Percentiles rank a stretch among this genome's conserved stretches.
phyloP scores from a whole-genome alignment of 1,140 invertebrate species.

The Saccostrea glomerata region DNA sequence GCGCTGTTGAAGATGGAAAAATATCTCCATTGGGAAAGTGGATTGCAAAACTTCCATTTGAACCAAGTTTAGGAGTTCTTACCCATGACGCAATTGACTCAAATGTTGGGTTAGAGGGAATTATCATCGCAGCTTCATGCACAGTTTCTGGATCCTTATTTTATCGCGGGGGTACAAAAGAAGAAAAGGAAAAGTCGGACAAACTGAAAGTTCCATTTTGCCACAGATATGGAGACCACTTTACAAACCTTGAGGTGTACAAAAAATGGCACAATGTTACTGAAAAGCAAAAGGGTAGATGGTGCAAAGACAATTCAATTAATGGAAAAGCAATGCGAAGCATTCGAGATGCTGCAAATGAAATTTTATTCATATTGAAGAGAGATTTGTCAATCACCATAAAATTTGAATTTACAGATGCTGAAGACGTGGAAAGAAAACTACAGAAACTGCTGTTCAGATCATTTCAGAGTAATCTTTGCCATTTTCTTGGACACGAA shows the following conservation, averaged over 20 bases:
- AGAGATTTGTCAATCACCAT: slow-evolving; percentile 62
- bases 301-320: slow-evolving; percentile 71
- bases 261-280: slow-evolving; percentile 77
- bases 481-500: slow-evolving; percentile 67
- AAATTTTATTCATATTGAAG: slow-evolving; percentile 63
- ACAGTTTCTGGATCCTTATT: slow-evolving; percentile 64
- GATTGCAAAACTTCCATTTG: slow-evolving; percentile 73
- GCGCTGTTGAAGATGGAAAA: slow-evolving; percentile 65
- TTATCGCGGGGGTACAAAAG: slow-evolving; percentile 73
- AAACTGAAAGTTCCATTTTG: slow-evolving; percentile 85
- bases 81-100: slow-evolving; percentile 61
- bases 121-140: slow-evolving; percentile 67
- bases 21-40: slow-evolving; percentile 72
- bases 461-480: slow-evolving; percentile 59
- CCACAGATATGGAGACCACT: slow-evolving; percentile 92
- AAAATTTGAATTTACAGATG: slow-evolving; percentile 56
- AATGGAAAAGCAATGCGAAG: slow-evolving; percentile 70
- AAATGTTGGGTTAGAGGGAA: slow-evolving; percentile 83
- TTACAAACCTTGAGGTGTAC: slow-evolving; percentile 95
- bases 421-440: slow-evolving; percentile 36
- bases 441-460: slow-evolving; percentile 65
- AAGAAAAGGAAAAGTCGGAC: slow-evolving; percentile 84
- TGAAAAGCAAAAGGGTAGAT: slow-evolving; percentile 65
- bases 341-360: slow-evolving; percentile 66
- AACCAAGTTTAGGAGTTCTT: slow-evolving; percentile 67